These are phyloP conservation scores for Hormiphora californensis DNA, from an alignment of 37 sponge, comb jelly and placozoan genomes.

Conservation along the genomic window DNA sequence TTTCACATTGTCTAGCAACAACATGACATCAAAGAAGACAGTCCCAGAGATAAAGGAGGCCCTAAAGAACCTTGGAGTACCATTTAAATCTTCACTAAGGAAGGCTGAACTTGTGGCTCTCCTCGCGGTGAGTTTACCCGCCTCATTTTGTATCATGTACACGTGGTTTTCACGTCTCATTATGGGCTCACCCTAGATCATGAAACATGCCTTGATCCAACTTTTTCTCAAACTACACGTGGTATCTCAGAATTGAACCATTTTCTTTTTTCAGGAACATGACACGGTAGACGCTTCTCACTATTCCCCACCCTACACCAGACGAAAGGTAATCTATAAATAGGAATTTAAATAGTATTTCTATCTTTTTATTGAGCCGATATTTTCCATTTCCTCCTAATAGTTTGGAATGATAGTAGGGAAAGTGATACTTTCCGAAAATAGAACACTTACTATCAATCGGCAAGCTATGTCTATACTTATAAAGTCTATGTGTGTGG, in stretches of 20 bases:
- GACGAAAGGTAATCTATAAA: neutral
- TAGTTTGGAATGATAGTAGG: too few species aligned
- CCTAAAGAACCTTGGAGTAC: neutral
- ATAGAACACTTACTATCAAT: too few species aligned
- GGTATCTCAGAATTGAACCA: neutral
- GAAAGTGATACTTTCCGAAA: too few species aligned
- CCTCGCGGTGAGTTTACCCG: neutral
- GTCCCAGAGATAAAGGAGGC: neutral
- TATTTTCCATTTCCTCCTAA: too few species aligned
- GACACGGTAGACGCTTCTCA: neutral
- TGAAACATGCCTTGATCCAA: too few species aligned
- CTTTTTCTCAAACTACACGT: too few species aligned
- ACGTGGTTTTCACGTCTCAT: neutral
- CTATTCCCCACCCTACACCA: constrained; percentile 32
- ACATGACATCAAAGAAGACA: constrained; percentile 40
- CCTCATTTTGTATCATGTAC: neutral
- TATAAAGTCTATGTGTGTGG: too few species aligned
- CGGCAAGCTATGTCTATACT: too few species aligned
- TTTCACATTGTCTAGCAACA: too few species aligned
- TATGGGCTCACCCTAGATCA: too few species aligned
- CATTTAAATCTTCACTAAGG: neutral
- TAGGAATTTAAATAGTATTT: too few species aligned
- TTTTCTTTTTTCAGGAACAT: neutral
- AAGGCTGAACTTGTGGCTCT: constrained; percentile 18
- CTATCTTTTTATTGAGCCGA: too few species aligned